Percentiles rank a stretch among this genome's conserved stretches.
phyloP scores from a whole-genome alignment of 2,888 invertebrate species.

The Drosophila villosipedis region DNA sequence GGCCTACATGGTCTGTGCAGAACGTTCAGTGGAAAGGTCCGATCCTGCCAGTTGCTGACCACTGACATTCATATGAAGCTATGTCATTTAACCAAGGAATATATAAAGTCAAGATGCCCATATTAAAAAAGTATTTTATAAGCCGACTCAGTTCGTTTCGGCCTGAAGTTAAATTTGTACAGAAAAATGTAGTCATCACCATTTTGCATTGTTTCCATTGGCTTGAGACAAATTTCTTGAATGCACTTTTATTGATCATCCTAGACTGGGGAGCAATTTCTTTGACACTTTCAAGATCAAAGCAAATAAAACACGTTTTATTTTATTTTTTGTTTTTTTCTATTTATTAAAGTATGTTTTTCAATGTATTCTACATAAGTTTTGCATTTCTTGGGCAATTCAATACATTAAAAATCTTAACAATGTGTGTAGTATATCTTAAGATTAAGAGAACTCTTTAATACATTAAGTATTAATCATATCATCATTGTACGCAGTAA shows the following conservation, averaged over 20 bases:
- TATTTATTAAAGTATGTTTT: neutral
- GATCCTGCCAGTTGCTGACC: neutral
- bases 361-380: neutral
- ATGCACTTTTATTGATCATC: neutral
- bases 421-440: neutral
- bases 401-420: neutral
- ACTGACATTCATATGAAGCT: neutral
- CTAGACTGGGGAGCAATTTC: neutral
- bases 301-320: neutral
- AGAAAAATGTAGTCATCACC: neutral
- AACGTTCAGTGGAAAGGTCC: neutral
- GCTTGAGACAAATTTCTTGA: neutral
- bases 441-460: neutral
- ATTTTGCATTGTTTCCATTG: neutral
- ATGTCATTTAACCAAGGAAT: neutral
- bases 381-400: neutral
- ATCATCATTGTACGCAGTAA: too few species aligned
- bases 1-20: neutral
- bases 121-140: neutral
- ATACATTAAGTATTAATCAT: neutral
- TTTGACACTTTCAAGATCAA: neutral
- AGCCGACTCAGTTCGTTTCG: neutral
- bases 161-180: neutral
- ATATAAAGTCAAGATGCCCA: neutral
- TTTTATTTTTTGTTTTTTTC: neutral